Evolutionary conservation across 2,113 vertebrate species (phyloP).

Genomic region (Rhynchopsitta pachyrhyncha): DNA sequence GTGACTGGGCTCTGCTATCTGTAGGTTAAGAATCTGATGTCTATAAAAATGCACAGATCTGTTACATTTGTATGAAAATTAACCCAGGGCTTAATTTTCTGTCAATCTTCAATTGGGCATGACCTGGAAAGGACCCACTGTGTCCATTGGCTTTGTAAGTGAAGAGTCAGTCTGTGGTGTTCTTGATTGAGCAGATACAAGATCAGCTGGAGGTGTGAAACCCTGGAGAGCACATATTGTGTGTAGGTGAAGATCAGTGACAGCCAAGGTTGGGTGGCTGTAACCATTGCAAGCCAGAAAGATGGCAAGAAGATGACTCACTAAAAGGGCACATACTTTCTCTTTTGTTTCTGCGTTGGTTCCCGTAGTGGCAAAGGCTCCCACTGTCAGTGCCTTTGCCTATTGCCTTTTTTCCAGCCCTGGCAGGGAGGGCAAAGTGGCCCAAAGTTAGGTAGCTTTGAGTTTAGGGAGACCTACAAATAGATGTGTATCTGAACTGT

Average conservation of each 20-base stretch:
- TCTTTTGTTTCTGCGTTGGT: background rate
- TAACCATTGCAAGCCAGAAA: background rate
- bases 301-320: background rate
- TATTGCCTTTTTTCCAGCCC: background rate
- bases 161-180: background rate
- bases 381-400: background rate
- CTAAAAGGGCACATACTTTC: background rate
- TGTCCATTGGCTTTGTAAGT: background rate
- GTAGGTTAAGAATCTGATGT: background rate
- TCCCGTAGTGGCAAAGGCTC: background rate
- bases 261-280: background rate
- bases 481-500: background rate
- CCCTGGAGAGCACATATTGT: background rate
- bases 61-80: background rate
- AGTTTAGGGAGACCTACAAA: background rate
- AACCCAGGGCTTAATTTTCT: background rate
- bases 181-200: background rate
- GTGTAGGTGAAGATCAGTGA: background rate
- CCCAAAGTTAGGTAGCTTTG: background rate
- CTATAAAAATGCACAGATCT: background rate
- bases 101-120: background rate
- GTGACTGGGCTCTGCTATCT: background rate
- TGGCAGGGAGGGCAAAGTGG: background rate
- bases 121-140: background rate
- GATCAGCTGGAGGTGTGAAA: background rate